phyloP scores from a whole-genome alignment of 2,113 vertebrate species.

The Lipophrys pholis region DNA sequence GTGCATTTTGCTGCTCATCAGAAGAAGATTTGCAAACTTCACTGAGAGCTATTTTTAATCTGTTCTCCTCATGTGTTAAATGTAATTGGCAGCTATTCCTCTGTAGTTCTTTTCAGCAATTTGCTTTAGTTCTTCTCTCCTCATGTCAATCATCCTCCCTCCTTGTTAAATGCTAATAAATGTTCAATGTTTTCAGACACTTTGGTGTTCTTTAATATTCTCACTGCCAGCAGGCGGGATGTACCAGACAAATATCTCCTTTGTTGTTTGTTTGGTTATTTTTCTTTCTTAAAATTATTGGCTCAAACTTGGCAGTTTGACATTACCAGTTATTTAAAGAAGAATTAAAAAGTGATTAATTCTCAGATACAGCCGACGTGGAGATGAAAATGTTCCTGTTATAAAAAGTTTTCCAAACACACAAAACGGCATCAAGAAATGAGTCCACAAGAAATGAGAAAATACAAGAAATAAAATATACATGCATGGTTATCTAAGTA shows the following conservation, averaged over 20 bases:
- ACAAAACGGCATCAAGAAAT: no score
- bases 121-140: background rate
- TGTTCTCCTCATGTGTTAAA: background rate
- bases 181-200: conserved; percentile 22
- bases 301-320: background rate
- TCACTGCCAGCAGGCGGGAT: background rate
- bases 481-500: no score
- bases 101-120: background rate
- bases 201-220: background rate
- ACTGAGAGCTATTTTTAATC: conserved; percentile 13
- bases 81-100: conserved; percentile 11
- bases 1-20: conserved; percentile 1
- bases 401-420: no score
- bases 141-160: background rate
- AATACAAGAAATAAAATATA: no score
- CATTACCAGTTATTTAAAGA: no score
- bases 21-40: conserved; percentile 30
- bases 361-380: no score
- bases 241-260: background rate
- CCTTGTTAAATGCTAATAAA: conserved; percentile 40
- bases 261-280: background rate
- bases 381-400: no score
- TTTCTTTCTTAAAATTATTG: background rate
- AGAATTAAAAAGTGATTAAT: no score
- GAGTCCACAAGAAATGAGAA: no score